Evolutionary conservation across 2,797 vertebrate genomes (phyloP), one percentile per base, ranked within the genome.

Genomic region (Synanceia verrucosa): DNA sequence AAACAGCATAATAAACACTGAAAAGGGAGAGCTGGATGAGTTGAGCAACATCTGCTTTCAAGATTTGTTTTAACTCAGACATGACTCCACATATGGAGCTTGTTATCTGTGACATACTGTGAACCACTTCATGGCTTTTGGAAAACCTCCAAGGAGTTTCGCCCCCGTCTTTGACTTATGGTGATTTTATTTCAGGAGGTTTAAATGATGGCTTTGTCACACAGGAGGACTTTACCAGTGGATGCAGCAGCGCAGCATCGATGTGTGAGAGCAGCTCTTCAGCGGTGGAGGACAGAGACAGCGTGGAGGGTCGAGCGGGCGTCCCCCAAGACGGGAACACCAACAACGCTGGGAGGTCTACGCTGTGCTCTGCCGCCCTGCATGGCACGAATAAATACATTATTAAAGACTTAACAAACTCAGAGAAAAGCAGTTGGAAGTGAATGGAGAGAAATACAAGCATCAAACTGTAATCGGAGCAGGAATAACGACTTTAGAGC

Each of bases 271-370:
- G 78, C 62, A 97, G 80, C 36, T 95, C 92, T 12, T 89, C 79
- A 0, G 34, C 3, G 0, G 73, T 90, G 24, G 71, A 61, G 36
- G 76, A 67, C 1, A 81, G 60, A 11, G 90, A 72, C 48, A 97
- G 81, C 0, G 82, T 0, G 3, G 93, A 39, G 24, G 90, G 81
- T 48, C 78, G 83, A 65, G 91, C 64, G 3, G 62, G 74, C 26
- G 7, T 73, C 63, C 66, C 83, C 74, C 93, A 65, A 0, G 87
- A 92, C 6, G 90, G 93, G 68, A 93, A 93, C 19, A 96, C 88
- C 74, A 98, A 78, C 28, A 98, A 73, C 1, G 91, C 94, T 24
- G 97, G 97, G 13, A 95, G 94, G 23, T 86, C 78, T 41, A 91
- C 85, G 0, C 70, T 36, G 3, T 94, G 94, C 62, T 92, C 95